Conservation (phyloP, 2,113 vertebrate species). For the Ondatra zibethicus region DNA sequence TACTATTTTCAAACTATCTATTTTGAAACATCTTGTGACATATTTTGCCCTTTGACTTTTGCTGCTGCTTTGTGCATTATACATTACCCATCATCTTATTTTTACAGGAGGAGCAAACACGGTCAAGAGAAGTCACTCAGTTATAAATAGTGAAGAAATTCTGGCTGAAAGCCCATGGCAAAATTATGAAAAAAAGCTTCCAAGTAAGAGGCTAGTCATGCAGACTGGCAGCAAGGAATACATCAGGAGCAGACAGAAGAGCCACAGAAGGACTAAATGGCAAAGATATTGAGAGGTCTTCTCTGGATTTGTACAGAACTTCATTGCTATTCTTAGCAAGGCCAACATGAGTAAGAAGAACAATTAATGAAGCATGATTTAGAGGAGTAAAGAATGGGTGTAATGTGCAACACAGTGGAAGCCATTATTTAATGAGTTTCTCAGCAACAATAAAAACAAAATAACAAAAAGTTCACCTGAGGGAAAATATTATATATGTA, state of each 20-base stretch:
- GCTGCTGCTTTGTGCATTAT: not conserved
- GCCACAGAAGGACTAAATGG: not conserved
- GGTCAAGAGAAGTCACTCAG: not conserved
- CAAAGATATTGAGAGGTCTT: not conserved
- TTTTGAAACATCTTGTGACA: not conserved
- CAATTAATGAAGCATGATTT: not conserved
- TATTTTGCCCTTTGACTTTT: conserved; percentile 24
- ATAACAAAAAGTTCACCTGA: not conserved
- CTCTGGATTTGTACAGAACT: not conserved
- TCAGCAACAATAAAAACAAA: not conserved
- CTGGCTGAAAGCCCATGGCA: not conserved
- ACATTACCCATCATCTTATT: not conserved
- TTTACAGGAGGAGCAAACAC: not conserved
- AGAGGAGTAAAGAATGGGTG: not conserved
- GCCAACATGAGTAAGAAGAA: not conserved
- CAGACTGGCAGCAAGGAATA: not conserved
- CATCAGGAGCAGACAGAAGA: not conserved
- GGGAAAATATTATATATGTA: not conserved
- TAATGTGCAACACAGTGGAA: not conserved
- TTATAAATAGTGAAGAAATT: not conserved
- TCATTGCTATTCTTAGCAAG: not conserved
- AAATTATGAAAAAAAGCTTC: not conserved
- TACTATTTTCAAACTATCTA: not conserved
- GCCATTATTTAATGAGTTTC: conserved; percentile 26
- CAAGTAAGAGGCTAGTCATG: not conserved